A percentile compares a stretch with the other conserved stretches of the same genome.
These are phyloP conservation scores for Ispidina picta DNA, from an alignment of 2,797 vertebrate genomes.

Conservation along the genomic window DNA sequence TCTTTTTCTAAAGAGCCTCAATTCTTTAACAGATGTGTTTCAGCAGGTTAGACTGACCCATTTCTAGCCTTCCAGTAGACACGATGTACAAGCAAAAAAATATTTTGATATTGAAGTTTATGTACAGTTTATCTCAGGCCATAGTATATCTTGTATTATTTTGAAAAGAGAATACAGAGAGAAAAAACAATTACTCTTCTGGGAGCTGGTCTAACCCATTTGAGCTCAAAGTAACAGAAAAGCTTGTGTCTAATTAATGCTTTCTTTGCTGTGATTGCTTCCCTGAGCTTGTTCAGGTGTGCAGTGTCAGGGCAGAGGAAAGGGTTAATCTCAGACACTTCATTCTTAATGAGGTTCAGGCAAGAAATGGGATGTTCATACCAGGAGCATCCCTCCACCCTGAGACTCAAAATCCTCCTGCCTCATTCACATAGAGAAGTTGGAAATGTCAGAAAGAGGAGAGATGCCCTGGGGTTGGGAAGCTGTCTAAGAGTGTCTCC, in stretches of 20 bases:
- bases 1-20: background rate
- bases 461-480: background rate
- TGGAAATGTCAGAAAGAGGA: background rate
- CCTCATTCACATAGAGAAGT: rapidly evolving
- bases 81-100: background rate
- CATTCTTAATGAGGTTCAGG: background rate
- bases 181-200: background rate
- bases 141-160: background rate
- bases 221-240: background rate
- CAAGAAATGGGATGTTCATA: background rate
- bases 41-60: background rate
- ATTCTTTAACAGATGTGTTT: background rate
- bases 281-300: rapidly evolving
- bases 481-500: background rate
- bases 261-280: background rate
- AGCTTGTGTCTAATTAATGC: background rate
- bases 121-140: background rate
- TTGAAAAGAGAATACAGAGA: background rate
- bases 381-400: background rate
- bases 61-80: background rate
- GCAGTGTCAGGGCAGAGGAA: background rate
- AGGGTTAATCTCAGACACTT: background rate
- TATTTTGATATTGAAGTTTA: background rate
- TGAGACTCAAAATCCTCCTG: background rate
- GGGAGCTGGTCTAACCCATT: background rate